Base-by-base conservation (phyloP, 1,140 invertebrate genomes). In the Drosophila varians region DNA sequence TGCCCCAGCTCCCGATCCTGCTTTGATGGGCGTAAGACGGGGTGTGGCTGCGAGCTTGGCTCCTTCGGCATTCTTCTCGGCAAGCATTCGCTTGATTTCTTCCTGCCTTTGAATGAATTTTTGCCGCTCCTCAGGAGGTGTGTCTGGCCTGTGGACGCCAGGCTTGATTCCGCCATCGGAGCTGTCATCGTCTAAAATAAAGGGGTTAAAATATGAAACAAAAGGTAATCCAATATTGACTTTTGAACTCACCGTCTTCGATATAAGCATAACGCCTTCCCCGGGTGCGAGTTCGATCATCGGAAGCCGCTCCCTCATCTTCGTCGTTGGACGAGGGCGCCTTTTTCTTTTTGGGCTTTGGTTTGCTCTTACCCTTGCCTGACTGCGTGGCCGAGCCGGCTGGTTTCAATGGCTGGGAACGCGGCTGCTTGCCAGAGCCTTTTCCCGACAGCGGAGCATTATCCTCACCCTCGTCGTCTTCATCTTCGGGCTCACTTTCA, bases 231-330 rank as follows among this genome's bases (percentile, higher is more conserved):
- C n/a, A n/a, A n/a, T n/a, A n/a, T 28, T 28, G 28, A 31, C 3
- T 9, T 11, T n/a, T 11, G 9, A 1, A 60, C 60, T 64, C 14
- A 54, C 90, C 90, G 36, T 91, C 79, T 7, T 95, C 94, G 31
- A 95, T 92, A 80, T 95, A 96, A 74, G 94, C 95, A 40, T 95
- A 94, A 77, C 95, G 95, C 23, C 94, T 93, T 1, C 95, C 95
- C 45, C 95, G 92, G 2, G 95, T 95, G 14, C 91, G 92, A 19
- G 93, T 94, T 12, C 95, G 94, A 19, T 90, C 88, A 46, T 80
- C 86, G 18, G 92, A 93, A 4, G 93, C 93, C 23, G 93, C 93
- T 28, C 66, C 84, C 49, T 19, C 66, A 40, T 19, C 84, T 38
- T 90, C 89, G 4, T 91, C 90, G 3, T 70, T 72, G 2, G 79